Evolutionary conservation across 2,797 vertebrate genomes (phyloP).

Genomic region (Gallinago nigripennis): DNA sequence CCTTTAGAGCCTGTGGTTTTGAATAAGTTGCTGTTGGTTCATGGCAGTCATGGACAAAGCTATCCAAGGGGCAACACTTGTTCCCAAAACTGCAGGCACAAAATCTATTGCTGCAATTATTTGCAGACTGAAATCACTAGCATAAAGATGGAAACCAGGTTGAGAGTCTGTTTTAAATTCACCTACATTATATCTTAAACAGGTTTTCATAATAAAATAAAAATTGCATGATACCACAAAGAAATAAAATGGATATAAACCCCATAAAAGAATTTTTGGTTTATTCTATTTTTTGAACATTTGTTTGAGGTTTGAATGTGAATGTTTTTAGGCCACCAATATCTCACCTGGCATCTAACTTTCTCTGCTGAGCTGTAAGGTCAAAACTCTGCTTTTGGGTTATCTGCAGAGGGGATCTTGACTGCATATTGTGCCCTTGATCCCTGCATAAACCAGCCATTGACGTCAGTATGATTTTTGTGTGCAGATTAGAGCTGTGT

Average conservation of each 20-base stretch:
- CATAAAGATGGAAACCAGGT: neutral
- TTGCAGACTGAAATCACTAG: neutral
- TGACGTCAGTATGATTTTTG: conserved; percentile 37
- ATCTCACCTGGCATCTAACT: conserved; percentile 20
- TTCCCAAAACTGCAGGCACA: neutral
- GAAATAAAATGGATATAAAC: neutral
- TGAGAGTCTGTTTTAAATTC: neutral
- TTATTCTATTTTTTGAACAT: neutral
- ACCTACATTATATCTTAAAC: neutral
- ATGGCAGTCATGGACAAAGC: neutral
- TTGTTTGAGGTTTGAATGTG: neutral
- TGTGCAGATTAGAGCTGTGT: conserved; percentile 15
- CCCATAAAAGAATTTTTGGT: neutral
- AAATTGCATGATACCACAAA: neutral
- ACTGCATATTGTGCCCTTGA: conserved; percentile 18
- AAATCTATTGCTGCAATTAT: neutral
- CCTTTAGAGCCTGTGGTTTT: neutral
- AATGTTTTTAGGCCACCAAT: neutral
- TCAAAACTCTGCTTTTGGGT: conserved; percentile 41
- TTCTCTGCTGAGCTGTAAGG: conserved; percentile 4
- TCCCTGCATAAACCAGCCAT: neutral
- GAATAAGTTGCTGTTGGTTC: neutral
- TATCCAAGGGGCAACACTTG: neutral
- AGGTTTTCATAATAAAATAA: neutral
- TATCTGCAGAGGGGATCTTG: conserved; percentile 42